Evolutionary conservation across 2,797 vertebrate genomes (phyloP).

Genomic region (Salarias fasciatus): DNA sequence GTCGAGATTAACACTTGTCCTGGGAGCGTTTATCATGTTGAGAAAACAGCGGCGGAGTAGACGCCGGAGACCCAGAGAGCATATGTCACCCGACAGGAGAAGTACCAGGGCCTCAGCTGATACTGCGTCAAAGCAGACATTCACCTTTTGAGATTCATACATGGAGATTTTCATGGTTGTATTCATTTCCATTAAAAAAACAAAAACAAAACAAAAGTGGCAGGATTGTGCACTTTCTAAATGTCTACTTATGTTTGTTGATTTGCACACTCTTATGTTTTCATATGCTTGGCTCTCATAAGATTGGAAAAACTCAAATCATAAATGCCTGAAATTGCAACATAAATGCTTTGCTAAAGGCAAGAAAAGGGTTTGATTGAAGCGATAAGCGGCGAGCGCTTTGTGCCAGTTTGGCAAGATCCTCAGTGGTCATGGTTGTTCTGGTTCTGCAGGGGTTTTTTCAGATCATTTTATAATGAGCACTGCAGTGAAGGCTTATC

Average conservation of each 20-base stretch:
- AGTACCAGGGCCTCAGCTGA: constrained; percentile 17
- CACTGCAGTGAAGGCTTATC: constrained; percentile 9
- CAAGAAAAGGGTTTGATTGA: constrained; percentile 37
- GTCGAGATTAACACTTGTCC: constrained; percentile 36
- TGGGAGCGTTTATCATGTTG: constrained; percentile 48
- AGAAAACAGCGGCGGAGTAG: constrained; percentile 33
- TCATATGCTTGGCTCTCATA: constrained; percentile 22
- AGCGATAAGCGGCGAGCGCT: constrained; percentile 40
- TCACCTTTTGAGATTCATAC: too few species aligned
- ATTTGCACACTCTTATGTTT: constrained; percentile 1
- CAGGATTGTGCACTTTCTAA: background rate
- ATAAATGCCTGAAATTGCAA: constrained; percentile 6
- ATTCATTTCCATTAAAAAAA: too few species aligned
- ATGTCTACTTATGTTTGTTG: background rate
- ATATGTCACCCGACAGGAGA: constrained; percentile 42
- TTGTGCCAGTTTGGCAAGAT: constrained; percentile 43
- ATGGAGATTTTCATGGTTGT: too few species aligned
- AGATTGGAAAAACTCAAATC: too few species aligned
- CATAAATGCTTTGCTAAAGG: constrained; percentile 32
- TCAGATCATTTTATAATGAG: constrained; percentile 32
- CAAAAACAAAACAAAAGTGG: too few species aligned
- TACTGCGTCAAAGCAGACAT: constrained; percentile 4
- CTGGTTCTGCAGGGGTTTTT: constrained; percentile 14
- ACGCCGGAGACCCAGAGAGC: constrained; percentile 11
- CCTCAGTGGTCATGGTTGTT: constrained; percentile 7